phyloP scores from a whole-genome alignment of 2,888 invertebrate genomes.

The Dusona sp. region DNA sequence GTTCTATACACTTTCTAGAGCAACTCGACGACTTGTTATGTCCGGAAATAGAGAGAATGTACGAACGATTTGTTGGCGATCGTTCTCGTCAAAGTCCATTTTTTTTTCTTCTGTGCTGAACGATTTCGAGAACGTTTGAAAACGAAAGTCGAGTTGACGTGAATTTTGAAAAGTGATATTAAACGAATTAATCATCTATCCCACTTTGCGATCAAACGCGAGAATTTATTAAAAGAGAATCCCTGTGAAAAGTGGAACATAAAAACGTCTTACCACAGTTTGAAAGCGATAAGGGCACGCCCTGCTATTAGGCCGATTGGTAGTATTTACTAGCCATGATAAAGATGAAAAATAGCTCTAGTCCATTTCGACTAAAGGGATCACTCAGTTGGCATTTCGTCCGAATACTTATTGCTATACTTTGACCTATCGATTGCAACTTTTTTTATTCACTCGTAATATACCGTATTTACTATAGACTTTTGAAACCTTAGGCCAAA shows the following conservation, averaged over 20 bases:
- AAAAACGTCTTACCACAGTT: constrained; percentile 32
- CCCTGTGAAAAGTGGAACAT: constrained; percentile 23
- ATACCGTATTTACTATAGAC: not conserved
- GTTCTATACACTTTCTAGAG: constrained; percentile 19
- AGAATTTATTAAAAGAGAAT: constrained; percentile 36
- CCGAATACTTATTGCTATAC: constrained; percentile 21
- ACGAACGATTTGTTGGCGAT: not conserved
- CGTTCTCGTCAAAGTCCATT: not conserved
- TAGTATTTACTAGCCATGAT: constrained; percentile 20
- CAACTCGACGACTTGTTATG: constrained; percentile 8
- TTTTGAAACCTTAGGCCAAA: not conserved
- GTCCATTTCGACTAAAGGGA: constrained; percentile 25
- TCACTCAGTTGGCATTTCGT: constrained; percentile 40
- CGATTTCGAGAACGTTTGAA: not conserved
- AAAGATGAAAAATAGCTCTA: constrained; percentile 51
- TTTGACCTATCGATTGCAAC: constrained; percentile 44
- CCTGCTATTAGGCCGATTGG: constrained; percentile 55
- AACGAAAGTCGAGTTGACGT: not conserved
- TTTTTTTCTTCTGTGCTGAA: constrained; percentile 18
- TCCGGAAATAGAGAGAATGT: constrained; percentile 36
- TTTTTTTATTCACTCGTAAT: constrained; percentile 3
- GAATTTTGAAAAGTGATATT: not conserved
- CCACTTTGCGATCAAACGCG: constrained; percentile 23
- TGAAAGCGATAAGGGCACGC: constrained; percentile 43
- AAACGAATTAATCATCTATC: constrained; percentile 40